Evolutionary conservation across 2,888 invertebrate species (phyloP).

Genomic region (Amblyjoppa fuscipennis): DNA sequence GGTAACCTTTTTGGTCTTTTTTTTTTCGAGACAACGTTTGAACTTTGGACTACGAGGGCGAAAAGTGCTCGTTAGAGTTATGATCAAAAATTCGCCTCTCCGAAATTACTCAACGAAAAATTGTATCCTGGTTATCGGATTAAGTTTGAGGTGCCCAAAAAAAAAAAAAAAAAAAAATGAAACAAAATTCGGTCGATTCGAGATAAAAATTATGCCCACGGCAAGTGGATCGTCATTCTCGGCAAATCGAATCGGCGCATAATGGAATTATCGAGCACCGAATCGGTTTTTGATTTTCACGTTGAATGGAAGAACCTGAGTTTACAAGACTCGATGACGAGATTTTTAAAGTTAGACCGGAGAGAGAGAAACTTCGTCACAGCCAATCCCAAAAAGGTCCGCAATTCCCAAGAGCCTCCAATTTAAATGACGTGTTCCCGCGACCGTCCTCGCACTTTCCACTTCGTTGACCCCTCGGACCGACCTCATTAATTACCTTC

Average conservation of each 20-base stretch:
- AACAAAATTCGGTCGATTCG: background rate
- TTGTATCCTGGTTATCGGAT: too few relatives aligned
- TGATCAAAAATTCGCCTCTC: background rate
- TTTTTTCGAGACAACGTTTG: background rate
- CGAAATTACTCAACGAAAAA: too few relatives aligned
- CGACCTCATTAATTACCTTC: conserved; percentile 33
- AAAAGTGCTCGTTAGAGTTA: background rate
- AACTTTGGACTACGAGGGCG: background rate
- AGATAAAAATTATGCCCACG: background rate
- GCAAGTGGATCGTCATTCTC: too few relatives aligned
- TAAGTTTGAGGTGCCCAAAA: background rate
- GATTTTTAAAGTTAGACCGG: too few relatives aligned
- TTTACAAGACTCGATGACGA: too few relatives aligned
- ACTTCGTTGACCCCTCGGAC: background rate
- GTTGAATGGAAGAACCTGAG: too few relatives aligned
- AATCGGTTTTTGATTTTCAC: too few relatives aligned
- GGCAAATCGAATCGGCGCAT: too few relatives aligned
- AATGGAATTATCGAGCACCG: too few relatives aligned
- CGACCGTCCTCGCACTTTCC: background rate
- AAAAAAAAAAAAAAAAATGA: too few relatives aligned
- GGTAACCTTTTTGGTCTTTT: background rate
- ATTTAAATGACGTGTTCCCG: background rate
- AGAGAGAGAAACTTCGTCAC: background rate
- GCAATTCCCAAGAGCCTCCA: background rate
- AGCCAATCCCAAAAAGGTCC: background rate